Evolutionary conservation across 2,888 invertebrate genomes (phyloP).

Genomic region (Meteorus colon): DNA sequence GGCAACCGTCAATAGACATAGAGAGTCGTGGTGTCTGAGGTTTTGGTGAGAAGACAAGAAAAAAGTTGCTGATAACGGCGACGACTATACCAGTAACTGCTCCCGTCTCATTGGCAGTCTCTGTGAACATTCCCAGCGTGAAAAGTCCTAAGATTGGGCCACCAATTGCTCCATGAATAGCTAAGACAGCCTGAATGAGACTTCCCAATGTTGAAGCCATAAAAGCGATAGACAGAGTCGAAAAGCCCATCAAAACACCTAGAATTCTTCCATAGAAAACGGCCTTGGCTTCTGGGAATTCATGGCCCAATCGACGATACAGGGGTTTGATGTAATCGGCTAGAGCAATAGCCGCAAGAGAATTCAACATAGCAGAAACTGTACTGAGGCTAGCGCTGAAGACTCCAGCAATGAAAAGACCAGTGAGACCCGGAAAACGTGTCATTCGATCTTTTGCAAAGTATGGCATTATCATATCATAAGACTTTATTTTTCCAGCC

Average conservation of each 20-base stretch:
- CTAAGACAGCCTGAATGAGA: conserved; percentile 79
- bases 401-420: conserved; percentile 77
- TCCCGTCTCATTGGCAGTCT: conserved; percentile 80
- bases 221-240: conserved; percentile 61
- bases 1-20: conserved; percentile 56
- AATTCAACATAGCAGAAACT: conserved; percentile 92
- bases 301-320: conserved; percentile 75
- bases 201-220: conserved; percentile 60
- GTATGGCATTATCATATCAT: conserved; percentile 84
- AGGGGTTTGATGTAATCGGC: conserved; percentile 85
- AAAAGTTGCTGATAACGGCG: conserved; percentile 53
- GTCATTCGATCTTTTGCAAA: conserved; percentile 82
- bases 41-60: conserved; percentile 60
- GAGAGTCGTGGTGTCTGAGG: conserved; percentile 53
- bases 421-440: conserved; percentile 66
- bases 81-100: conserved; percentile 60
- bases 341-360: conserved; percentile 90
- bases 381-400: conserved; percentile 95
- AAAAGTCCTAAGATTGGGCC: conserved; percentile 91
- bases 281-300: conserved; percentile 82
- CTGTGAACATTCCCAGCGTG: conserved; percentile 89
- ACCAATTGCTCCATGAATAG: conserved; percentile 89
- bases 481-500: conserved; percentile 78
- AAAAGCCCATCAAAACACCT: conserved; percentile 59
- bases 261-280: conserved; percentile 77